A percentile compares a stretch with the other conserved stretches of the same genome.
These are phyloP conservation scores for Sebastes cheni DNA, from an alignment of 2,797 vertebrate species.

Conservation along the genomic window DNA sequence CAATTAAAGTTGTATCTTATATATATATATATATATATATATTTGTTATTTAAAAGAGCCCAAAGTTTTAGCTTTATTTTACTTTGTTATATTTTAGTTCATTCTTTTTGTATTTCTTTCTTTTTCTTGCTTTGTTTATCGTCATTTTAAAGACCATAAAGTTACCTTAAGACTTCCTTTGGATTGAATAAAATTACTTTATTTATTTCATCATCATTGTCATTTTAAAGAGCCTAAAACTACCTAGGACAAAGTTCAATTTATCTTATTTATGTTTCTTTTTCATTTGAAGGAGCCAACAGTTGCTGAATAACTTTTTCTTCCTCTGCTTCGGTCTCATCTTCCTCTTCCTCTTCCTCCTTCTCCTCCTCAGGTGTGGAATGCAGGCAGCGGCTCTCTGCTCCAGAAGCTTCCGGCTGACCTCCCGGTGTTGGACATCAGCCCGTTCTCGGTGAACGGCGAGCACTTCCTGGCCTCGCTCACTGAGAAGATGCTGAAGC, in stretches of 20 bases:
- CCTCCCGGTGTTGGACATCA: conserved; percentile 92
- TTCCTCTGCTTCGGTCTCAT: too few relatives aligned
- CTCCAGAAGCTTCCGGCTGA: conserved; percentile 91
- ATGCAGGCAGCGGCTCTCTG: conserved; percentile 87
- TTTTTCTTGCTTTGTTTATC: too few relatives aligned
- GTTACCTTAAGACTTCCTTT: background rate
- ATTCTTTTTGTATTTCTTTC: too few relatives aligned
- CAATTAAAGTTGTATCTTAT: background rate
- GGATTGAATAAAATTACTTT: background rate
- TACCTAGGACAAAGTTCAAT: background rate
- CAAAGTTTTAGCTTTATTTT: background rate
- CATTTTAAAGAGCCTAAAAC: background rate
- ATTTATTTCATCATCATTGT: background rate
- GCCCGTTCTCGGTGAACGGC: conserved; percentile 87
- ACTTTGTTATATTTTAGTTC: background rate
- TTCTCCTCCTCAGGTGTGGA: conserved; percentile 87
- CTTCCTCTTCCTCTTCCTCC: too few relatives aligned
- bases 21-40: too few relatives aligned
- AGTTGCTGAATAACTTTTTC: background rate
- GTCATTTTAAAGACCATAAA: too few relatives aligned
- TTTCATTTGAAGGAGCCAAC: background rate
- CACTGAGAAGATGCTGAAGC: conserved; percentile 91
- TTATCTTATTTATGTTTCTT: background rate
- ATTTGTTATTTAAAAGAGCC: too few relatives aligned
- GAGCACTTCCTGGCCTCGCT: conserved; percentile 89